Percentiles rank a stretch among this genome's conserved stretches.
Conservation (phyloP, 2,888 invertebrate genomes). For the Synergus japonicus region DNA sequence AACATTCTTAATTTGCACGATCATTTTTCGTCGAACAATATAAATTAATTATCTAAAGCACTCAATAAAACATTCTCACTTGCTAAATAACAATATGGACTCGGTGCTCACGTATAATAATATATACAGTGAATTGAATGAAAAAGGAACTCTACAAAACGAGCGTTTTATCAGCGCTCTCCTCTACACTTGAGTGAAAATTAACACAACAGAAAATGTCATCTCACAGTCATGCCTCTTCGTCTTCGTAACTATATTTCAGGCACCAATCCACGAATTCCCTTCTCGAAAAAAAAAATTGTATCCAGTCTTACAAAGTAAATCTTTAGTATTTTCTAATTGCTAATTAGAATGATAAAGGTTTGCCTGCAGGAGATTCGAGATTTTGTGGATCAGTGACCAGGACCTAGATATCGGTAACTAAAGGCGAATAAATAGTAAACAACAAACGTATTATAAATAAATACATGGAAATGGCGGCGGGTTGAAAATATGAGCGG, state of each 20-base stretch:
- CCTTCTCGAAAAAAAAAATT: constrained; percentile 16
- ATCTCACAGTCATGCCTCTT: constrained; percentile 41
- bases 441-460: constrained; percentile 27
- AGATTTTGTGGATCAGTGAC: constrained; percentile 36
- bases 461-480: constrained; percentile 59
- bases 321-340: constrained; percentile 33
- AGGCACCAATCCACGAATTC: constrained; percentile 31
- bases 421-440: constrained; percentile 57
- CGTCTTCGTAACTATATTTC: constrained; percentile 35
- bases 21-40: constrained; percentile 29
- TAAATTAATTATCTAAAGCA: constrained; percentile 40
- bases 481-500: constrained; percentile 56
- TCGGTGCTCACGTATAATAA: constrained; percentile 10
- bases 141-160: constrained; percentile 22
- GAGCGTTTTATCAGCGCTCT: neutral
- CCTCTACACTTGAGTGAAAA: constrained; percentile 9
- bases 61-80: constrained; percentile 44
- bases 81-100: constrained; percentile 45
- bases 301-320: constrained; percentile 32
- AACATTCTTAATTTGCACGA: constrained; percentile 19
- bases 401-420: constrained; percentile 49
- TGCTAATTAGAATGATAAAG: constrained; percentile 18
- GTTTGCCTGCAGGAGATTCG: neutral
- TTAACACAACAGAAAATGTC: constrained; percentile 28
- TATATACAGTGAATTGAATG: constrained; percentile 31